These are phyloP conservation scores for Tipula lateralis DNA, from an alignment of 2,888 invertebrate species.

Conservation along the genomic window DNA sequence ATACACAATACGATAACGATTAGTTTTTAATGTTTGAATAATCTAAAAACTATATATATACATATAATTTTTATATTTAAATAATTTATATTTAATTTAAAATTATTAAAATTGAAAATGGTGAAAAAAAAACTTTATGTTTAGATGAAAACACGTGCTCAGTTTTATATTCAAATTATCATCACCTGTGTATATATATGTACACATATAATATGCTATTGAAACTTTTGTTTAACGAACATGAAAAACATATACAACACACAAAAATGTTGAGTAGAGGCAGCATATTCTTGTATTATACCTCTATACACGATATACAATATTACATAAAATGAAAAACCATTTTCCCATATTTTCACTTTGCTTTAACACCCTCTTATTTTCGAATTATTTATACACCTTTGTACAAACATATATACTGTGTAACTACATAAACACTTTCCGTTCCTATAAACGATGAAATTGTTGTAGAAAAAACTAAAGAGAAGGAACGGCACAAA, in stretches of 20 bases:
- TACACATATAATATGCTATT: neutral
- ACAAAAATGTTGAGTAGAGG: neutral
- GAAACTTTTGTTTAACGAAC: constrained; percentile 19
- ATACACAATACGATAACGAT: neutral
- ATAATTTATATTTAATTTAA: constrained; percentile 11
- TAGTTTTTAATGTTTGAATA: neutral
- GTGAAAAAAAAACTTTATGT: neutral
- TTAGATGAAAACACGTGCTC: neutral
- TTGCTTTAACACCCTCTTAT: neutral
- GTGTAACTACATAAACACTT: neutral
- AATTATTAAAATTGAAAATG: neutral
- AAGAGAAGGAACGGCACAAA: neutral
- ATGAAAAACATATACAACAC: neutral
- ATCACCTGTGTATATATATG: neutral
- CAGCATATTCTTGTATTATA: neutral
- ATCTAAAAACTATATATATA: neutral
- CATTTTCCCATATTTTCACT: neutral
- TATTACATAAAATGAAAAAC: neutral
- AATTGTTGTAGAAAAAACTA: neutral
- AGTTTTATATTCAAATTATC: constrained; percentile 9
- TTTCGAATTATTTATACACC: neutral
- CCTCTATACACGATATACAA: no score
- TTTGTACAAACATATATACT: neutral
- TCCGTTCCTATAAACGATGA: neutral
- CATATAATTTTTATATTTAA: neutral